Percentiles rank a stretch among this genome's conserved stretches.
Evolutionary conservation across 1,140 invertebrate species (phyloP).

Genomic region (Megalonaias nervosa): DNA sequence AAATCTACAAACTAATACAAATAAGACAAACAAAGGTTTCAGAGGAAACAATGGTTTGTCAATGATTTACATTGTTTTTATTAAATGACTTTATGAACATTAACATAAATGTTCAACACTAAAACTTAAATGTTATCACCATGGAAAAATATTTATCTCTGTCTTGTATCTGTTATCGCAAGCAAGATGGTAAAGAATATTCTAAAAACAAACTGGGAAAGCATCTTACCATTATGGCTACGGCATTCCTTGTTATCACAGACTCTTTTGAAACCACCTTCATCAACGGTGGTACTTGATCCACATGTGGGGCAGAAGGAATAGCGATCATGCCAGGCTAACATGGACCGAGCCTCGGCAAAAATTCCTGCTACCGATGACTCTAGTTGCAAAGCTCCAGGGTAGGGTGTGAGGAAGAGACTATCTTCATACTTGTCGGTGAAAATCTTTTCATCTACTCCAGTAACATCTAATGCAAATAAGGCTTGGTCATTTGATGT

Average conservation of each 20-base stretch:
- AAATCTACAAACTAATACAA: no score
- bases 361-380: slow-evolving; percentile 62
- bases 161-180: background rate
- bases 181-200: background rate
- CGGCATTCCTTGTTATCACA: slow-evolving; percentile 65
- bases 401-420: slow-evolving; percentile 45
- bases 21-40: no score
- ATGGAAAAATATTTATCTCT: no score
- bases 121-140: no score
- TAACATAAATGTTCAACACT: no score
- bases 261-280: slow-evolving; percentile 68
- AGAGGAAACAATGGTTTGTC: no score
- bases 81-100: no score
- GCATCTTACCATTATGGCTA: slow-evolving; percentile 60
- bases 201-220: background rate
- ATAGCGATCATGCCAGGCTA: slow-evolving; percentile 71
- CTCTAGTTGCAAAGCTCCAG: slow-evolving; percentile 52
- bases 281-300: slow-evolving; percentile 54
- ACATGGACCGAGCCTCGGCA: slow-evolving; percentile 69
- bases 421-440: slow-evolving; percentile 37
- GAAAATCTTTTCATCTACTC: slow-evolving; percentile 36
- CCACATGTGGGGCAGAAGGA: slow-evolving; percentile 73
- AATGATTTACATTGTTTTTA: no score
- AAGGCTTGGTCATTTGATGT: slow-evolving; percentile 43
- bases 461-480: slow-evolving; percentile 65